A percentile compares a stretch with the other conserved stretches of the same genome.
These are phyloP conservation scores for Marronus borbonicus DNA, from an alignment of 2,888 invertebrate species.

Conservation along the genomic window DNA sequence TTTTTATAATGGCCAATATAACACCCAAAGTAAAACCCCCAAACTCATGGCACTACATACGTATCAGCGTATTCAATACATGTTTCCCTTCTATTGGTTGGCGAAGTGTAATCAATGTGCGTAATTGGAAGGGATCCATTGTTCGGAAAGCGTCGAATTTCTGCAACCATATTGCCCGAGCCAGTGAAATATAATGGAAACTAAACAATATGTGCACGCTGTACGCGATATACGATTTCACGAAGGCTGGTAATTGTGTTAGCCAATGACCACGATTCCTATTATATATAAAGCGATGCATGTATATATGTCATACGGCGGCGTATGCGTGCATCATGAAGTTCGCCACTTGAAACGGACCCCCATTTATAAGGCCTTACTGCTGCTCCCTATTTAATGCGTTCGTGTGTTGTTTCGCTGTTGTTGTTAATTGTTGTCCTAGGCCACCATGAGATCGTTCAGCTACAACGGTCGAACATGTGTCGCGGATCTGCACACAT, in stretches of 20 bases:
- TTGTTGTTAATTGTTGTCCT: slow-evolving; percentile 50
- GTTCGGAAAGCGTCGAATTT: slow-evolving; percentile 33
- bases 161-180: slow-evolving; percentile 34
- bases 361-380: slow-evolving; percentile 55
- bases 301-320: slow-evolving; percentile 50
- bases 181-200: slow-evolving; percentile 39
- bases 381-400: slow-evolving; percentile 39
- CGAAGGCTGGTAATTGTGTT: slow-evolving; percentile 55
- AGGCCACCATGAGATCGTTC: slow-evolving; percentile 48
- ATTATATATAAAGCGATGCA: slow-evolving; percentile 53
- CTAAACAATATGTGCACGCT: slow-evolving; percentile 27
- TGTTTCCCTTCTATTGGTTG: slow-evolving; percentile 15
- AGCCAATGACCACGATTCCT: slow-evolving; percentile 59
- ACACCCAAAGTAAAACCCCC: too few species aligned
- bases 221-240: slow-evolving; percentile 28
- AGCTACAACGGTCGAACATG: slow-evolving; percentile 48
- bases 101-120: background rate
- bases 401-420: slow-evolving; percentile 49
- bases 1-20: too few species aligned
- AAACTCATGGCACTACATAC: too few species aligned
- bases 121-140: slow-evolving; percentile 14
- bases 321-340: slow-evolving; percentile 56
- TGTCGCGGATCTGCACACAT: slow-evolving; percentile 47
- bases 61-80: background rate
- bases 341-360: slow-evolving; percentile 54